A percentile compares a stretch with the other conserved stretches of the same genome.
These are phyloP conservation scores for Columba guinea DNA, from an alignment of 2,797 vertebrate species.

Conservation along the genomic window DNA sequence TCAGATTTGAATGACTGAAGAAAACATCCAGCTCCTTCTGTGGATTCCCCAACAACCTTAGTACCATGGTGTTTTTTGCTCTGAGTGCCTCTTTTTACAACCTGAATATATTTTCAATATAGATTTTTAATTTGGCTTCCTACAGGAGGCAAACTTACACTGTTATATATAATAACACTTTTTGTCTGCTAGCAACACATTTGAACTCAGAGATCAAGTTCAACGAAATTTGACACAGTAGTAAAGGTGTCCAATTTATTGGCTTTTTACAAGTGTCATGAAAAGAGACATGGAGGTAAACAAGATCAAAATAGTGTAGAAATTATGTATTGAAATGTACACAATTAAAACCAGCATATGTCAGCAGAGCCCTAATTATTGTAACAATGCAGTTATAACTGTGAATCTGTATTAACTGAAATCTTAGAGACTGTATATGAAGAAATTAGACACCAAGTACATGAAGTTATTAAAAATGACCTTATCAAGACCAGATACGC, in stretches of 20 bases:
- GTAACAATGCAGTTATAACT: background rate
- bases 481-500: accelerated
- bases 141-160: background rate
- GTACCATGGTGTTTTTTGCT: background rate
- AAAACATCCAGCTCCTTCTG: background rate
- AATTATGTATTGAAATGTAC: background rate
- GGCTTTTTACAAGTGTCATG: background rate
- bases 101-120: background rate
- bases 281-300: background rate
- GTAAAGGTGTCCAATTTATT: background rate
- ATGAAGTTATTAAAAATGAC: background rate
- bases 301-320: background rate
- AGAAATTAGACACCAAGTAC: background rate
- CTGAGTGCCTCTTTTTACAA: background rate
- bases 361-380: background rate
- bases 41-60: background rate
- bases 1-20: background rate
- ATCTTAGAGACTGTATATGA: background rate
- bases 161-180: background rate
- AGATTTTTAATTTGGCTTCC: background rate
- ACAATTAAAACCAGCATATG: background rate
- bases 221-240: background rate
- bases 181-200: background rate
- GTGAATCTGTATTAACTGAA: background rate
- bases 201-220: background rate